These are phyloP conservation scores for Poeciliopsis retropinna DNA, from an alignment of 2,113 vertebrate genomes.

Conservation along the genomic window DNA sequence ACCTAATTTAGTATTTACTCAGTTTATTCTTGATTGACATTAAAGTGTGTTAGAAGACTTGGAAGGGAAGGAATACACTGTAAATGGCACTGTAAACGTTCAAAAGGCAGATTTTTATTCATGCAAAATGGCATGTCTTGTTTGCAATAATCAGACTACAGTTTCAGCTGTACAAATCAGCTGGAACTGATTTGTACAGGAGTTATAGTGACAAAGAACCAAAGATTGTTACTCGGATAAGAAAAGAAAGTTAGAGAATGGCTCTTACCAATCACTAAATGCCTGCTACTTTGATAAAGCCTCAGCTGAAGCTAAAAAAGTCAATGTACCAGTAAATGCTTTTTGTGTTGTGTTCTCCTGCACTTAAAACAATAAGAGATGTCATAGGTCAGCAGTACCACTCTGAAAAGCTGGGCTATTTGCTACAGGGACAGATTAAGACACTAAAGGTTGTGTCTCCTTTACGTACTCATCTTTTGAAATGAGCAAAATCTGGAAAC, in stretches of 20 bases:
- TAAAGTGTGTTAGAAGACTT: too few relatives aligned
- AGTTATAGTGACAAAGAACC: background rate
- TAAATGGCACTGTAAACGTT: background rate
- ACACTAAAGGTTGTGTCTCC: conserved; percentile 53
- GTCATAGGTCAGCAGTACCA: conserved; percentile 5
- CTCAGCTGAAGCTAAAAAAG: conserved; percentile 2
- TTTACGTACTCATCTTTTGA: conserved; percentile 27
- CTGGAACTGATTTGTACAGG: background rate
- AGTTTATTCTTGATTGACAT: background rate
- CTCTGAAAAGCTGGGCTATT: conserved; percentile 33
- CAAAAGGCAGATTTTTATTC: background rate
- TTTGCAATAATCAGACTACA: background rate
- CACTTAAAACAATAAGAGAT: conserved; percentile 10
- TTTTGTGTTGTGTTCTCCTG: conserved; percentile 3
- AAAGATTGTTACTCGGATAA: background rate
- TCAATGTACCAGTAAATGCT: background rate
- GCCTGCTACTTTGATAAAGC: conserved; percentile 32
- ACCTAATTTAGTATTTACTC: background rate
- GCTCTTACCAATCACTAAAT: conserved; percentile 34
- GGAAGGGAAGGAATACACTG: background rate
- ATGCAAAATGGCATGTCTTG: background rate
- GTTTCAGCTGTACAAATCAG: too few relatives aligned
- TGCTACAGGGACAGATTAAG: conserved; percentile 21
- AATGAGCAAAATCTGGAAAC: conserved; percentile 66
- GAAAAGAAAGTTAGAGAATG: background rate